Evolutionary conservation across 2,888 invertebrate species (phyloP).

Genomic region (Tethea ocularis): DNA sequence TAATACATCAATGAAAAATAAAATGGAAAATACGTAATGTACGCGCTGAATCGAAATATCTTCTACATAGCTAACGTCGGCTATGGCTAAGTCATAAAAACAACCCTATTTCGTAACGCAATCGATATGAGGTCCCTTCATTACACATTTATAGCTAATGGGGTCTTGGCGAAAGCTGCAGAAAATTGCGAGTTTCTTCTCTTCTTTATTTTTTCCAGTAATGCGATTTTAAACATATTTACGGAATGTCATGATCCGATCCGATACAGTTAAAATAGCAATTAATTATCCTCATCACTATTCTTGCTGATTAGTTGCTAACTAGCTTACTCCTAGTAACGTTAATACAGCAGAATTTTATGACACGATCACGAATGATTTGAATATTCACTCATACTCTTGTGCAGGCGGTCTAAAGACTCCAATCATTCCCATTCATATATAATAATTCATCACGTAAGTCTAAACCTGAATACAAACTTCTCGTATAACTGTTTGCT

Average conservation of each 20-base stretch:
- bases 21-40: too few species aligned
- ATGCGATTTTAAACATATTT: neutral
- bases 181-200: conserved; percentile 55
- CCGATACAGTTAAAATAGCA: too few species aligned
- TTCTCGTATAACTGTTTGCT: neutral
- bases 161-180: conserved; percentile 47
- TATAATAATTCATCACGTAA: conserved; percentile 18
- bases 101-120: conserved; percentile 57
- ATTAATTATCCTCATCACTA: too few species aligned
- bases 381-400: neutral
- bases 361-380: too few species aligned
- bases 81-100: conserved; percentile 45
- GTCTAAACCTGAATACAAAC: neutral
- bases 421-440: conserved; percentile 20
- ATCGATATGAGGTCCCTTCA: conserved; percentile 67
- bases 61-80: too few species aligned
- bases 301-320: too few species aligned
- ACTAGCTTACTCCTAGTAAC: too few species aligned
- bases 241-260: neutral
- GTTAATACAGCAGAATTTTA: too few species aligned
- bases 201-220: conserved; percentile 30
- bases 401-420: conserved; percentile 8
- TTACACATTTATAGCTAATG: conserved; percentile 73
- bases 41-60: too few species aligned
- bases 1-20: too few species aligned